These are phyloP conservation scores for Sipha flava DNA, from an alignment of 1,140 invertebrate genomes.

Conservation along the genomic window DNA sequence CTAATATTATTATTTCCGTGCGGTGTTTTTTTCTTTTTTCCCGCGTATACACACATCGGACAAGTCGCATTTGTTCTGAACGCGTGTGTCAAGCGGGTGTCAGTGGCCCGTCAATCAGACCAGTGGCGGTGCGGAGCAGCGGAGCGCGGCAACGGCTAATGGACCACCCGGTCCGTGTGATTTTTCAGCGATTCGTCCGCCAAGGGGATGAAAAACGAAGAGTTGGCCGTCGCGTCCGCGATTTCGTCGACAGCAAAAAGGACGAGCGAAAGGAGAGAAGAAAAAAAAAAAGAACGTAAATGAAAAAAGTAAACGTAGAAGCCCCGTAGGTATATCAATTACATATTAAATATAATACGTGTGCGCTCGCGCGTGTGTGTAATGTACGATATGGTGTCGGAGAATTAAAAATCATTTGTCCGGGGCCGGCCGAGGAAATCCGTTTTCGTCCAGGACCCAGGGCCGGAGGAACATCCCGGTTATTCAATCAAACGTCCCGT, in stretches of 20 bases:
- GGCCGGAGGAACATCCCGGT: not conserved
- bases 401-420: constrained; percentile 29
- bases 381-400: not conserved
- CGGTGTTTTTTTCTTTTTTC: not conserved
- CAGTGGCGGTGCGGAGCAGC: not conserved
- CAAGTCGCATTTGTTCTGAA: constrained; percentile 13
- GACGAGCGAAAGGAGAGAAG: too few relatives aligned
- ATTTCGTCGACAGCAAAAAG: too few relatives aligned
- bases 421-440: not conserved
- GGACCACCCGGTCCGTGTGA: constrained; percentile 17
- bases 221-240: not conserved
- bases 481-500: constrained; percentile 31
- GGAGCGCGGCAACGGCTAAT: not conserved
- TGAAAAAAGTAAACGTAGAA: not conserved
- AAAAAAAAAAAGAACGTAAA: not conserved
- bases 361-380: too few relatives aligned
- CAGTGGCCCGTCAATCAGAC: constrained; percentile 18
- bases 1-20: constrained; percentile 8
- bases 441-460: not conserved
- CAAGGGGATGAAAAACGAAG: not conserved
- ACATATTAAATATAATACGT: too few relatives aligned
- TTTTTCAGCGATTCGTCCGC: not conserved
- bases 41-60: not conserved
- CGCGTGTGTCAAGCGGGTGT: constrained; percentile 12
- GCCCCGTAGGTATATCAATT: constrained; percentile 6